Conservation (phyloP, 2,113 vertebrate genomes). For the Vulpes lagopus region DNA sequence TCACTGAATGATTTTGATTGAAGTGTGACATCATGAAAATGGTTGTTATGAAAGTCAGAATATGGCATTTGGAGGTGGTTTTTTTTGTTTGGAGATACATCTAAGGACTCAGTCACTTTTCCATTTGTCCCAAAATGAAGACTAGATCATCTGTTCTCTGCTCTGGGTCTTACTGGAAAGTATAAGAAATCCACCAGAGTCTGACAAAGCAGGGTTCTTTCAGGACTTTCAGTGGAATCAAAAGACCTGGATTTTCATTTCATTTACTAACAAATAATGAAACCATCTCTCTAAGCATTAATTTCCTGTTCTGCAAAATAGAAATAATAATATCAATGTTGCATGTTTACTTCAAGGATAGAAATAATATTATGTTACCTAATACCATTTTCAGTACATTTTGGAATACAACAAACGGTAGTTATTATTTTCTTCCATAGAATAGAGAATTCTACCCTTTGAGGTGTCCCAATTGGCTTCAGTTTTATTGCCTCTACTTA, state of each 20-base stretch:
- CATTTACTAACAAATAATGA: constrained; percentile 48
- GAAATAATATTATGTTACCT: background rate
- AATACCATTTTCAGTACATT: constrained; percentile 38
- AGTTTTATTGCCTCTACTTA: background rate
- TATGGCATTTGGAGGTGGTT: background rate
- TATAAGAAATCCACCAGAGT: constrained; percentile 18
- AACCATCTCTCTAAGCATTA: background rate
- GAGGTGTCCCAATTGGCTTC: background rate
- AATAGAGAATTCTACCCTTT: background rate
- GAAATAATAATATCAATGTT: background rate
- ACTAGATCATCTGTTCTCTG: background rate
- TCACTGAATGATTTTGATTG: background rate
- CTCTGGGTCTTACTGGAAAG: constrained; percentile 30
- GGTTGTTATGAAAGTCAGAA: background rate
- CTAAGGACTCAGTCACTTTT: background rate
- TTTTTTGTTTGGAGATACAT: background rate
- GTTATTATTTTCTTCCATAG: background rate
- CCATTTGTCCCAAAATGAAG: constrained; percentile 13
- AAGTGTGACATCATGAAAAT: background rate
- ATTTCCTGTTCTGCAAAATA: background rate
- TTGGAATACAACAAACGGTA: background rate
- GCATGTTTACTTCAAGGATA: background rate
- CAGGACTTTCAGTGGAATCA: background rate
- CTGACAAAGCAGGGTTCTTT: background rate
- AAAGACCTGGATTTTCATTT: background rate